Percentiles rank a stretch among this genome's conserved stretches.
phyloP scores from a whole-genome alignment of 2,113 vertebrate species.

The Oryzias javanicus region DNA sequence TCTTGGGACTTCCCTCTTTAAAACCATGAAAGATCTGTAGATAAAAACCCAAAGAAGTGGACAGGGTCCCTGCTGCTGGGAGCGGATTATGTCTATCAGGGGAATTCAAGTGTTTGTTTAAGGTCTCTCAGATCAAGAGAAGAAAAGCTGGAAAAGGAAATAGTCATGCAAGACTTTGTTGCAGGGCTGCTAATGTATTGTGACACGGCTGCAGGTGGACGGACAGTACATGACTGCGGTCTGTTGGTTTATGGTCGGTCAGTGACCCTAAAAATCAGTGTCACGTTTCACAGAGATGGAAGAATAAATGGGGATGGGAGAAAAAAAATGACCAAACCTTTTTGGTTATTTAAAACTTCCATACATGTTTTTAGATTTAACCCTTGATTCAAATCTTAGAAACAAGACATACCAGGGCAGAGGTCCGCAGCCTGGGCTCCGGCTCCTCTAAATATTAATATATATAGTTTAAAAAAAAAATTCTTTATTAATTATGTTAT shows the following conservation, averaged over 20 bases:
- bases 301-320: background rate
- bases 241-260: conserved; percentile 3
- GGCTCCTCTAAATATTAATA: no score
- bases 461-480: no score
- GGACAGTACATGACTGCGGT: background rate
- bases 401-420: no score
- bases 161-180: background rate
- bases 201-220: conserved; percentile 11
- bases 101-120: conserved; percentile 30
- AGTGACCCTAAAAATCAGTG: conserved; percentile 7
- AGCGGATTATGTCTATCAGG: conserved; percentile 11
- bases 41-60: conserved; percentile 37
- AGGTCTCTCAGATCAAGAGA: conserved; percentile 23
- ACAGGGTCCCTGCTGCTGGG: conserved; percentile 17
- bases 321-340: background rate
- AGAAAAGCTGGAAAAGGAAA: conserved; percentile 21
- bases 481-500: no score
- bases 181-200: conserved; percentile 2
- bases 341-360: no score
- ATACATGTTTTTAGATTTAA: no score
- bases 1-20: conserved; percentile 14
- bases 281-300: background rate
- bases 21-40: conserved; percentile 36
- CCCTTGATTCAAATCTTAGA: no score
- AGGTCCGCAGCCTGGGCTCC: no score